phyloP scores from a whole-genome alignment of 2,797 vertebrate genomes.

The Chrysocyon brachyurus region DNA sequence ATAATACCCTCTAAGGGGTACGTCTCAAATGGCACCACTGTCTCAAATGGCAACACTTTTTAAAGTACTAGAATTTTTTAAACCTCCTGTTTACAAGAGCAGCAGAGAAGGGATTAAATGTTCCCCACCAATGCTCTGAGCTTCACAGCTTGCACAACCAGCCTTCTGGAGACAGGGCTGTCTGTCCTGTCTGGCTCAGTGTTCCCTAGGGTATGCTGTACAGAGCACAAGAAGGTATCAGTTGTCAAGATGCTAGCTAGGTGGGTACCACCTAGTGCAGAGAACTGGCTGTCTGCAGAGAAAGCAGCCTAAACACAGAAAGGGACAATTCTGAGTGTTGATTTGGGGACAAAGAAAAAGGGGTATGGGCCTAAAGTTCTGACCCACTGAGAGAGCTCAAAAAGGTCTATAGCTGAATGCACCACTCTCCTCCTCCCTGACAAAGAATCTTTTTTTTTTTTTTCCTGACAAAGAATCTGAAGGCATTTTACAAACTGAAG shows the following conservation, averaged over 20 bases:
- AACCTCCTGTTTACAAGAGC: too few relatives aligned
- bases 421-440: not conserved
- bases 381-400: not conserved
- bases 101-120: not conserved
- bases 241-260: not conserved
- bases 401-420: not conserved
- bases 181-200: not conserved
- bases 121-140: fast-evolving
- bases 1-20: not conserved
- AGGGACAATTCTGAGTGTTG: too few relatives aligned
- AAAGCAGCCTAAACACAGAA: not conserved
- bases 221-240: not conserved
- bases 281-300: not conserved
- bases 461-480: not conserved
- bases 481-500: not conserved
- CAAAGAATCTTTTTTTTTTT: too few relatives aligned
- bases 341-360: not conserved
- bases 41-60: not conserved
- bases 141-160: fast-evolving
- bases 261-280: too few relatives aligned
- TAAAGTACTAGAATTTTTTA: not conserved
- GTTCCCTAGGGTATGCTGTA: too few relatives aligned
- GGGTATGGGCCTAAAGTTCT: not conserved
- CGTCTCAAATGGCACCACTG: not conserved
- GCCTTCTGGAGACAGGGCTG: not conserved